Conservation (phyloP, 1,140 invertebrate species). For the Geopemphigus sp. region DNA sequence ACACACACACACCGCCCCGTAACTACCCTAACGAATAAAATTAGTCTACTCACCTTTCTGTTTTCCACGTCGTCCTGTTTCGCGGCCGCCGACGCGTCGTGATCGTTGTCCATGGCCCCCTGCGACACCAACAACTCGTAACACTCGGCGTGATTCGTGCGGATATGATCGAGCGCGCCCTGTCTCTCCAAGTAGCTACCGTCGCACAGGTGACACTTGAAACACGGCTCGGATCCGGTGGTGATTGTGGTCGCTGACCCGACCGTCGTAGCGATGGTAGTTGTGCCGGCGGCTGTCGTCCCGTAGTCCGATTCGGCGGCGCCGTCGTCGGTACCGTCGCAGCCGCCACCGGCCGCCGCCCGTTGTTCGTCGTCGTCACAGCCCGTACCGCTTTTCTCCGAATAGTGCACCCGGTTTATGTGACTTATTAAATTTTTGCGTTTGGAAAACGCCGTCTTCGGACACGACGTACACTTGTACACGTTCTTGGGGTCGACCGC, state of each 20-base stretch:
- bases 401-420: conserved; percentile 67
- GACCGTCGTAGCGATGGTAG: neutral
- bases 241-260: neutral
- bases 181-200: conserved; percentile 75
- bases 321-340: conserved; percentile 22
- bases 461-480: conserved; percentile 80
- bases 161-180: conserved; percentile 79
- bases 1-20: neutral
- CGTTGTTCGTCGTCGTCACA: conserved; percentile 52
- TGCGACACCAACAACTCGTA: conserved; percentile 75
- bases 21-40: too few relatives aligned
- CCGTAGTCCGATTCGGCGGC: conserved; percentile 38
- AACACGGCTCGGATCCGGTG: conserved; percentile 67
- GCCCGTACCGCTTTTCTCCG: conserved; percentile 49
- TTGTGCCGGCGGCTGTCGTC: neutral
- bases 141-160: conserved; percentile 67
- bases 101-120: conserved; percentile 68
- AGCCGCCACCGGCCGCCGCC: too few relatives aligned
- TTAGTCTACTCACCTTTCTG: too few relatives aligned
- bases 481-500: conserved; percentile 60
- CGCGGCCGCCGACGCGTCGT: conserved; percentile 50
- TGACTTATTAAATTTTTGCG: conserved; percentile 77
- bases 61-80: conserved; percentile 55
- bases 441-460: conserved; percentile 81
- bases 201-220: conserved; percentile 91